Evolutionary conservation across 2,797 vertebrate genomes (phyloP), one percentile per base, ranked within the genome.

Genomic region (Cheirogaleus major): DNA sequence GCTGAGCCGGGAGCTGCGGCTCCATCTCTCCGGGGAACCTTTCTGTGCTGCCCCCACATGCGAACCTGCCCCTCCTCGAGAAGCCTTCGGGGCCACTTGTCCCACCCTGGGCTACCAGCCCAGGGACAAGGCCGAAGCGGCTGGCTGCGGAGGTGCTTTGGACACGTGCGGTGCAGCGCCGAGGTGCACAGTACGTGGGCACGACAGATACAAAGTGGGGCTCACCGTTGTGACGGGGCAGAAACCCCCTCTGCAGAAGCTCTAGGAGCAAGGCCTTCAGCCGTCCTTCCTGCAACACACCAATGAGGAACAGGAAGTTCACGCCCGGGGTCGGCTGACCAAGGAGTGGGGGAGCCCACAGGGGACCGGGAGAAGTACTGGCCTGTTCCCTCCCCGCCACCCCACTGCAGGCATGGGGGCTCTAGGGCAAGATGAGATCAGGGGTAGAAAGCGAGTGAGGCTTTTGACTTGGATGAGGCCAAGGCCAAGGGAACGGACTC

Each of bases 171-270:
- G 5, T 63, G 55, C 23, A 43, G n/a, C 65, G 18, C n/a, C 2
- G 6, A 55, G 48, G 18, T 1, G 5, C 4, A 0, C n/a, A 69
- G 69, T 23, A 9, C 18, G 13, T 57, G 41, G 27, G 38, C 52
- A 13, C 0, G 27, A 35, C 48, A 35, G 22, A 41, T 32, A 41
- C 8, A 8, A 4, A 18, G 48, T 0, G 67, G 70, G 4, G 5
- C 93, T 94, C 22, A 93, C 97, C 1, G 9, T 86, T 95, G 48
- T 92, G 86, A 14, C 1, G 35, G 70, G 69, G 92, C 86, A 96
- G n/a, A 43, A 94, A 48, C 14, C 1, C 5, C 20, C 59, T 73
- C 41, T 80, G 73, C 73, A 95, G 91, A 50, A 95, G 32, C n/a
- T 10, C 43, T 2, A 30, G 52, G 50, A 93, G 35, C 50, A 70